phyloP scores from a whole-genome alignment of 2,113 vertebrate species.

The Charina bottae region DNA sequence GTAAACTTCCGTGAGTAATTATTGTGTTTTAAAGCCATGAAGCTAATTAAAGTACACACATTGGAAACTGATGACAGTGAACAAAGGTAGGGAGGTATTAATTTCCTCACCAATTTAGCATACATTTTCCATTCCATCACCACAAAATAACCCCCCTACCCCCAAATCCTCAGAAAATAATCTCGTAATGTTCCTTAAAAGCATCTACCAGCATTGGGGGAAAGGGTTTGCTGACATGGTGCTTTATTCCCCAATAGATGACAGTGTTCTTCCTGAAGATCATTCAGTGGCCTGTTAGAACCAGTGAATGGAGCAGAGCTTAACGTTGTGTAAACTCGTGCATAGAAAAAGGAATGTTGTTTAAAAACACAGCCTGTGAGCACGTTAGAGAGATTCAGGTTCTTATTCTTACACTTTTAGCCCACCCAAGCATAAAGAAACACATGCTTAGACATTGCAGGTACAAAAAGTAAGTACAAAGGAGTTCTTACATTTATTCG shows the following conservation, averaged over 20 bases:
- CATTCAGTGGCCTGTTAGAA: too few species aligned
- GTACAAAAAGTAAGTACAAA: too few species aligned
- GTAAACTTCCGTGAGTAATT: slow-evolving; percentile 34
- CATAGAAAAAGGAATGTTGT: too few species aligned
- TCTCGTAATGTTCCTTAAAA: neutral
- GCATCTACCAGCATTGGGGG: neutral
- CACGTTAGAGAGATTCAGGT: too few species aligned
- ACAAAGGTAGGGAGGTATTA: neutral
- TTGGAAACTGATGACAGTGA: slow-evolving; percentile 18
- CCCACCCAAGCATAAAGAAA: too few species aligned
- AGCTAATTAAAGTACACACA: slow-evolving; percentile 42
- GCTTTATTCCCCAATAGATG: neutral
- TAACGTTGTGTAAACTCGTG: too few species aligned
- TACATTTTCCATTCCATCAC: neutral
- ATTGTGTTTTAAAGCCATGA: slow-evolving; percentile 46
- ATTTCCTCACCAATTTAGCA: neutral
- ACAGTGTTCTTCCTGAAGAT: too few species aligned
- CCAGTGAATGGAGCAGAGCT: too few species aligned
- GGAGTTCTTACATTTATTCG: too few species aligned
- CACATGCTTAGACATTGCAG: too few species aligned
- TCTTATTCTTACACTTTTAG: too few species aligned
- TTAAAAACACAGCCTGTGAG: too few species aligned
- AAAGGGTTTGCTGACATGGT: neutral
- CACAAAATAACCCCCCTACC: neutral
- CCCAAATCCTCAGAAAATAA: neutral